Conservation (phyloP, 2,797 vertebrate species). For the Etheostoma nigrum region DNA sequence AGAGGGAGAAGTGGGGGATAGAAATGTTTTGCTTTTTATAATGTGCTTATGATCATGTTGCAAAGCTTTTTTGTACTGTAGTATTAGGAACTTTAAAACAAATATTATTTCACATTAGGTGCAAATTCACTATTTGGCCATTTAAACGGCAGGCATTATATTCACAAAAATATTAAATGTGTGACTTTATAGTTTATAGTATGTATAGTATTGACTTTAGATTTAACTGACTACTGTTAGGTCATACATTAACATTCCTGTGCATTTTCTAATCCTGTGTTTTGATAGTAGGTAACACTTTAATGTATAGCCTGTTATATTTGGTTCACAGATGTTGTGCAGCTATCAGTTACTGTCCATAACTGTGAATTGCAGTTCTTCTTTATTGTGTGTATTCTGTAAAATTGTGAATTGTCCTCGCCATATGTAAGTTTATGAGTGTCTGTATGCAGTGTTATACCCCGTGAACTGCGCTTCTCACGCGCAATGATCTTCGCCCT, state of each 20-base stretch:
- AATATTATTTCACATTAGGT: no score
- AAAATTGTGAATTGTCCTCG: not conserved
- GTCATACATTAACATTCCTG: no score
- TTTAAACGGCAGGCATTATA: not conserved
- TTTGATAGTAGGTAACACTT: no score
- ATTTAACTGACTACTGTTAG: not conserved
- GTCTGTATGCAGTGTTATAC: slow-evolving; percentile 49
- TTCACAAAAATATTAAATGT: not conserved
- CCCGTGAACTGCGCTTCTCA: slow-evolving; percentile 63
- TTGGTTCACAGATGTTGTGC: not conserved
- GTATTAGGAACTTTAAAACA: no score
- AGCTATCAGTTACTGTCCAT: no score
- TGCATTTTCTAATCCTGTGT: not conserved
- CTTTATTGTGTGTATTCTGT: not conserved
- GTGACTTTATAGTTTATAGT: no score
- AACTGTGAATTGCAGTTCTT: not conserved
- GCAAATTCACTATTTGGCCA: not conserved
- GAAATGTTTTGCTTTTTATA: not conserved
- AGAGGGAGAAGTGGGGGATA: not conserved
- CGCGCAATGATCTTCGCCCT: no score
- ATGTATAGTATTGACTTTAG: no score
- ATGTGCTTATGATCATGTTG: not conserved
- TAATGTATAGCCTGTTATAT: no score
- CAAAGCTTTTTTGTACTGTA: not conserved
- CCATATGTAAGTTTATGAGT: not conserved